These are phyloP conservation scores for Eupsilia transversa DNA, from an alignment of 2,888 invertebrate species.

Conservation along the genomic window DNA sequence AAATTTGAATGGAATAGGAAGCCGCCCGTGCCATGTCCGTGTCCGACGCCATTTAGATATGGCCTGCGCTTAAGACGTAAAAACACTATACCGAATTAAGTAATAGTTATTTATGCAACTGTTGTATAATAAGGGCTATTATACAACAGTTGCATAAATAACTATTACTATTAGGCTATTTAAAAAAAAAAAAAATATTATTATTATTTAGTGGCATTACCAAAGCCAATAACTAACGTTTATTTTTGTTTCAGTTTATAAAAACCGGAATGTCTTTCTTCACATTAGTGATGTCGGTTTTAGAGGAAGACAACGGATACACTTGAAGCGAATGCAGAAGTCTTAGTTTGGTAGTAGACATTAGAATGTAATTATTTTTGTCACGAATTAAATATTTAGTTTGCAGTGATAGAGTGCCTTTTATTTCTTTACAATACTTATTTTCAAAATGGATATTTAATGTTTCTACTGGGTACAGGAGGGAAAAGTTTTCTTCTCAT, in stretches of 20 bases:
- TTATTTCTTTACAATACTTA: background rate
- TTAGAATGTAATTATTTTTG: background rate
- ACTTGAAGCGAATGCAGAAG: accelerated
- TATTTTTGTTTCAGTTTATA: slow-evolving; percentile 88
- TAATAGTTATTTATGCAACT: no score
- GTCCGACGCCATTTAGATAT: no score
- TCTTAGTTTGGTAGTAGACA: background rate
- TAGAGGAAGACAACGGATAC: slow-evolving; percentile 73
- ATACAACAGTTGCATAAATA: no score
- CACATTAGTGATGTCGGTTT: slow-evolving; percentile 85
- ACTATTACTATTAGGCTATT: no score
- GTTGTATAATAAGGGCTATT: no score
- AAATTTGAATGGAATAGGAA: no score
- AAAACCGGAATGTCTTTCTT: slow-evolving; percentile 87
- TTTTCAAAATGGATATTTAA: background rate
- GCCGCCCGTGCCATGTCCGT: no score
- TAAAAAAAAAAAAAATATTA: no score
- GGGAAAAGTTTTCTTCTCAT: background rate
- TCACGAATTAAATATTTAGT: background rate
- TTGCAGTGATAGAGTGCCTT: background rate
- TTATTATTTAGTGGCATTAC: no score
- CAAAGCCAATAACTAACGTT: no score
- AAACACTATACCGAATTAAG: no score
- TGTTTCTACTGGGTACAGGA: background rate
- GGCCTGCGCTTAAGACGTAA: no score